phyloP scores from a whole-genome alignment of 2,797 vertebrate species.

The Premnoplex brunnescens region DNA sequence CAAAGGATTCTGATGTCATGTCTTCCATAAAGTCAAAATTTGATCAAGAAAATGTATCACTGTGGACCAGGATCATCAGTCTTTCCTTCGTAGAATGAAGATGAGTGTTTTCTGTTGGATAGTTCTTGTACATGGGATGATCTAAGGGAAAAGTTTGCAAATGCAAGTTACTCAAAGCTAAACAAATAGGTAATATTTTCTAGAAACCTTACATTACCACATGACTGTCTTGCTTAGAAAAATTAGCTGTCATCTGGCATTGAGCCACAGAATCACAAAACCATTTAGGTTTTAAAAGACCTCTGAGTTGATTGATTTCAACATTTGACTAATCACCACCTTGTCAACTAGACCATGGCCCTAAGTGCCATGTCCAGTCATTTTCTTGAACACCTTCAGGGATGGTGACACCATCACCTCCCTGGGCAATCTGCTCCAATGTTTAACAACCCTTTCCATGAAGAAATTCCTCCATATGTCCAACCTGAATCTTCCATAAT shows the following conservation, averaged over 20 bases:
- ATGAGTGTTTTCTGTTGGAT: background rate
- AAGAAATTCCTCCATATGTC: background rate
- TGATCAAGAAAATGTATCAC: background rate
- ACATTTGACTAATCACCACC: background rate
- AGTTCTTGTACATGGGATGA: background rate
- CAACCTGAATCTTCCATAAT: accelerated
- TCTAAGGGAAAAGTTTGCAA: background rate
- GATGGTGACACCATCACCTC: background rate
- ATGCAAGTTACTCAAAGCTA: background rate
- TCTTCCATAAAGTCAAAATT: background rate
- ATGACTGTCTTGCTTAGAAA: background rate
- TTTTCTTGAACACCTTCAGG: background rate
- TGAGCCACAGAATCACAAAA: background rate
- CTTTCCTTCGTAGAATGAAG: background rate
- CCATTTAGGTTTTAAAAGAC: background rate
- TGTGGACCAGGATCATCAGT: background rate
- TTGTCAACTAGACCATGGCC: accelerated
- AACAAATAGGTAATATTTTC: background rate
- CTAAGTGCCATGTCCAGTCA: background rate
- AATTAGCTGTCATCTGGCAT: background rate
- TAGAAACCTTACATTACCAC: background rate
- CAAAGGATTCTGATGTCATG: background rate
- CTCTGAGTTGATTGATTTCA: background rate
- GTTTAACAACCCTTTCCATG: background rate
- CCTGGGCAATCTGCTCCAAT: background rate